Percentiles rank a stretch among this genome's conserved stretches.
These are phyloP conservation scores for Cyphomyrus discorhynchus DNA, from an alignment of 2,113 vertebrate genomes.

Conservation along the genomic window DNA sequence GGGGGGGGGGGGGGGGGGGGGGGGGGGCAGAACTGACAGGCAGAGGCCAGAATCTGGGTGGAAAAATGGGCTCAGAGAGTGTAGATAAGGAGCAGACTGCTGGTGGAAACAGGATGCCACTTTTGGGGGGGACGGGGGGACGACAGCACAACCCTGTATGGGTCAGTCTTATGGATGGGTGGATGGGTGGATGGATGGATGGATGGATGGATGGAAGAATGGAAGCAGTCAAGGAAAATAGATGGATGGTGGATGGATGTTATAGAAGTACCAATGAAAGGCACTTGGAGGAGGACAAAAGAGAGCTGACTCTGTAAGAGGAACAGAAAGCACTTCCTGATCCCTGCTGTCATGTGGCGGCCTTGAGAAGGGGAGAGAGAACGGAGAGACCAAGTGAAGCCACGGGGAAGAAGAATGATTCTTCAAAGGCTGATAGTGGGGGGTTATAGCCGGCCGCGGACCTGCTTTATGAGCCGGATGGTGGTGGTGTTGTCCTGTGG, in stretches of 20 bases:
- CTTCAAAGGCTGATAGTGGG: neutral
- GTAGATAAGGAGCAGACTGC: neutral
- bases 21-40: slow-evolving; percentile 33
- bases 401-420: too few species aligned
- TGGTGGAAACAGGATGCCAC: neutral
- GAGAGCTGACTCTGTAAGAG: slow-evolving; percentile 38
- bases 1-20: slow-evolving; percentile 32
- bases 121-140: neutral
- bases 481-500: slow-evolving; percentile 22
- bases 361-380: neutral
- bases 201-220: neutral
- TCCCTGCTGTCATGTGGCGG: slow-evolving; percentile 12
- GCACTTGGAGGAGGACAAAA: slow-evolving; percentile 32
- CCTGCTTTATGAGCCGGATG: slow-evolving; percentile 36
- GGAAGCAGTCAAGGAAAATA: neutral
- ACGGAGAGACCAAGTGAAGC: neutral
- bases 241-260: neutral
- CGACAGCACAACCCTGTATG: neutral
- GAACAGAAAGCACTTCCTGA: slow-evolving; percentile 26
- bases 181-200: neutral
- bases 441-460: neutral
- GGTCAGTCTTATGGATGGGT: neutral
- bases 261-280: neutral
- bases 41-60: slow-evolving; percentile 25
- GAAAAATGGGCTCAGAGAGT: neutral